Evolutionary conservation across 2,113 vertebrate species (phyloP).

Genomic region (Climacteris rufus): DNA sequence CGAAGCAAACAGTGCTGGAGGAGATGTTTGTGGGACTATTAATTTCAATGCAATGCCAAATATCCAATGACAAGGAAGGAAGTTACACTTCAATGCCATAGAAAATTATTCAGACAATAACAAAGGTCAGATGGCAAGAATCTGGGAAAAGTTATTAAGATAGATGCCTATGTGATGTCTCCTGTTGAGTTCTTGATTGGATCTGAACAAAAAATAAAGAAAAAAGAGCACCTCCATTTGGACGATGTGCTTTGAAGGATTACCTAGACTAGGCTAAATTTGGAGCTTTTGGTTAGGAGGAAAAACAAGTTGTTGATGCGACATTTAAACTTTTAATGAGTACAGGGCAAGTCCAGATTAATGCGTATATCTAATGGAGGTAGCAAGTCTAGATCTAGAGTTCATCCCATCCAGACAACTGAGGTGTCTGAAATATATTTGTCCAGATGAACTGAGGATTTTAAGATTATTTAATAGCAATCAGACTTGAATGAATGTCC

Average conservation of each 20-base stretch:
- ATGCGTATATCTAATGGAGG: neutral
- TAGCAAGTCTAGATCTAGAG: neutral
- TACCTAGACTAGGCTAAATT: neutral
- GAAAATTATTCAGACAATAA: neutral
- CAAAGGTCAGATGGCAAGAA: conserved; percentile 6
- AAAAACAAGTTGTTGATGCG: neutral
- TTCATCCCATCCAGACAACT: neutral
- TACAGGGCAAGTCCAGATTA: neutral
- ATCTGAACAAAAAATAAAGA: neutral
- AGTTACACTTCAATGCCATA: neutral
- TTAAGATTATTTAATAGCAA: neutral
- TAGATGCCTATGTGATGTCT: neutral
- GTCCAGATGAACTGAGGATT: neutral
- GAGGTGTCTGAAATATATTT: neutral
- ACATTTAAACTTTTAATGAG: neutral
- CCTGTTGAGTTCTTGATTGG: neutral
- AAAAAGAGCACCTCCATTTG: neutral
- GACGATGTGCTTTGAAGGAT: neutral
- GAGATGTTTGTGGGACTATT: neutral
- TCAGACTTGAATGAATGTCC: neutral
- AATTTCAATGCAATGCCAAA: conserved; percentile 1
- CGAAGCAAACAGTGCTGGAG: neutral
- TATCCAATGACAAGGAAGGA: neutral
- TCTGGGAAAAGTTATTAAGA: neutral
- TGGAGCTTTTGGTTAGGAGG: neutral